Base-by-base conservation (phyloP, 2,113 vertebrate species). In the Podocnemis expansa region DNA sequence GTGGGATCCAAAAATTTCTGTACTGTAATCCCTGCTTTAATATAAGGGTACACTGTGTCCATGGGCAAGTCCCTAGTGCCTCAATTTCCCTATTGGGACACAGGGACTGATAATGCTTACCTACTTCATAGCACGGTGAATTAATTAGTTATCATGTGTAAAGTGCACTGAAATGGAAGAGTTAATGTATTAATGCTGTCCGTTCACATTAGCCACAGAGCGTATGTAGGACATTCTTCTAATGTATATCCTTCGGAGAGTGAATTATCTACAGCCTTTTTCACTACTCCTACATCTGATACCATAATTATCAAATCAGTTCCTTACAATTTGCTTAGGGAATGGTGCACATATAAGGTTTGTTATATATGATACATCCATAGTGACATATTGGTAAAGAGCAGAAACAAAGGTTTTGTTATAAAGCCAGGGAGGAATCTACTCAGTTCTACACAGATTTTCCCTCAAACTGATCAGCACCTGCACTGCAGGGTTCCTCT, bases 151-250 rank as follows among this genome's bases (percentile, higher is more conserved):
- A 22, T 22, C 76, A 52, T 90, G 91, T 73, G 79, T 84, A 38
- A 76, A 91, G 78, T n/a, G 25, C 85, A 82, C 60, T 22, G 45
- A 86, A 93, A 88, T 56, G 43, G 80, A 90, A 94, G 80, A 63
- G 45, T 89, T 93, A n/a, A 76, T 38, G 78, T 86, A 22, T 90
- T 91, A 78, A 82, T 94, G 56, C 43, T 92, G 76, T 58, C 76
- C 24, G 10, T 87, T 80, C 88, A 13, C 78, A 51, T 80, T 49
- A 85, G 75, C 84, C 45, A 83, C 84, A 87, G 70, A 78, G 63
- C 10, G 55, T 27, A 13, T 78, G 91, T 73, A 76, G 84, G 84
- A 24, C 38, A 31, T 83, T 88, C 55, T 76, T 16, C 83, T 93
- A 29, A 82, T 90, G 56, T 89, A 51, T 0, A 84, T 43, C 43